phyloP scores from a whole-genome alignment of 35 echinoderm and acorn worm species.

The Ophioderma brevispina region DNA sequence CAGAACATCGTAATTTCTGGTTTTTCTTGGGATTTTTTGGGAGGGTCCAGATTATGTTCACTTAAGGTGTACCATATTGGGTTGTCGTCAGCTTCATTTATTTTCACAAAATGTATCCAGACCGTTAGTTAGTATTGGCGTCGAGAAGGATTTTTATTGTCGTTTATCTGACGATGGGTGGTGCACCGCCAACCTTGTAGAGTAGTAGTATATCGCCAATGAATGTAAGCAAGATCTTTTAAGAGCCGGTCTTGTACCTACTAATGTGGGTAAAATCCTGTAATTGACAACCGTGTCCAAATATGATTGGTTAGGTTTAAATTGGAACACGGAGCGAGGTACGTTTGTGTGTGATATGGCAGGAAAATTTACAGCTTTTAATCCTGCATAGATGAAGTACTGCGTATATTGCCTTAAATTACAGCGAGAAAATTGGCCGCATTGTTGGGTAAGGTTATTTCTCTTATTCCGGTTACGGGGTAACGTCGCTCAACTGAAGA shows the following conservation, averaged over 20 bases:
- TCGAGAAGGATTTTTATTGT: no score
- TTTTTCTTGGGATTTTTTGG: no score
- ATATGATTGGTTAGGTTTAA: not conserved
- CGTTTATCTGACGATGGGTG: conserved; percentile 49
- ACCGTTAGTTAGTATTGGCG: no score
- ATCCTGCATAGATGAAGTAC: not conserved
- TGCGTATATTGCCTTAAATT: not conserved
- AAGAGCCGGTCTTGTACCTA: not conserved
- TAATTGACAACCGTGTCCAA: no score
- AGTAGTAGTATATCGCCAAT: not conserved
- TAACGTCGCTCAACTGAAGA: not conserved
- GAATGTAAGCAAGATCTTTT: not conserved
- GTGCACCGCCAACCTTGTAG: not conserved
- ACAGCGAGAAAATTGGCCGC: not conserved
- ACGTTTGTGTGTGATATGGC: not conserved
- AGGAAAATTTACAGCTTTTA: not conserved
- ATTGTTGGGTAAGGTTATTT: conserved; percentile 9
- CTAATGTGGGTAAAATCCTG: no score
- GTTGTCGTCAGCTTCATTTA: no score
- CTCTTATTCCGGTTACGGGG: not conserved
- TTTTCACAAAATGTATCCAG: no score
- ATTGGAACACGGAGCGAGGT: not conserved
- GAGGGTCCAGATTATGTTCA: no score
- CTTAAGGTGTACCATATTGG: no score
- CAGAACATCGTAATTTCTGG: no score